Conservation (phyloP, 2,888 invertebrate species). For the Stegophylla sp. region DNA sequence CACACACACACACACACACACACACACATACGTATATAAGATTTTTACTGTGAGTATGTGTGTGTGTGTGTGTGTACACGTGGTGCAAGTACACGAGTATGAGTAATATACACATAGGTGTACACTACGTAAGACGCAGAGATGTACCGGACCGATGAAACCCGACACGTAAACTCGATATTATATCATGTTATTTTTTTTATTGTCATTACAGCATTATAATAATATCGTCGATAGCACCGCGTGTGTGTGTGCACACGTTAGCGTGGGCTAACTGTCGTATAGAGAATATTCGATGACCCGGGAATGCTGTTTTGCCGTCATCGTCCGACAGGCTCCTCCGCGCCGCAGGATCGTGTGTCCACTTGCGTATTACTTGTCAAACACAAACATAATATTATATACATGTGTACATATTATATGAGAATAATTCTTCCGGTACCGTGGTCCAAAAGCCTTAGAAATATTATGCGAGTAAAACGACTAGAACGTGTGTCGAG, state of each 20-base stretch:
- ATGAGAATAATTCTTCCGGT: too few relatives aligned
- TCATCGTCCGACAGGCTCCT: not conserved
- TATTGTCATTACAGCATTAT: not conserved
- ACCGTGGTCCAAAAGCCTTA: not conserved
- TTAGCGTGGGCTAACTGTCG: not conserved
- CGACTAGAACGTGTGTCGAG: too few relatives aligned
- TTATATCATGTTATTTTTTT: not conserved
- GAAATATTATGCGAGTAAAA: not conserved
- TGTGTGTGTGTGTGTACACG: not conserved
- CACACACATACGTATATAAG: too few relatives aligned
- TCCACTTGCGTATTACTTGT: not conserved
- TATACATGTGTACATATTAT: not conserved
- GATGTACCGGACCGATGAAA: conserved; percentile 2
- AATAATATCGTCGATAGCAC: not conserved
- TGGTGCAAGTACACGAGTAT: too few relatives aligned
- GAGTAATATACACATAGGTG: too few relatives aligned
- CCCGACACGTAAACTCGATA: conserved; percentile 16
- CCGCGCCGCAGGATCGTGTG: not conserved
- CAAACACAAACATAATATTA: not conserved
- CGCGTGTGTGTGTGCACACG: not conserved
- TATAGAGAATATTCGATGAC: not conserved
- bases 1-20: too few relatives aligned
- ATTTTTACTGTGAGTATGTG: not conserved
- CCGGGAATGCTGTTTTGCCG: conserved; percentile 18
- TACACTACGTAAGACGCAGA: too few relatives aligned